These are phyloP conservation scores for Bursaphelenchus okinawaensis DNA, from an alignment of 2,888 invertebrate species.

Conservation along the genomic window DNA sequence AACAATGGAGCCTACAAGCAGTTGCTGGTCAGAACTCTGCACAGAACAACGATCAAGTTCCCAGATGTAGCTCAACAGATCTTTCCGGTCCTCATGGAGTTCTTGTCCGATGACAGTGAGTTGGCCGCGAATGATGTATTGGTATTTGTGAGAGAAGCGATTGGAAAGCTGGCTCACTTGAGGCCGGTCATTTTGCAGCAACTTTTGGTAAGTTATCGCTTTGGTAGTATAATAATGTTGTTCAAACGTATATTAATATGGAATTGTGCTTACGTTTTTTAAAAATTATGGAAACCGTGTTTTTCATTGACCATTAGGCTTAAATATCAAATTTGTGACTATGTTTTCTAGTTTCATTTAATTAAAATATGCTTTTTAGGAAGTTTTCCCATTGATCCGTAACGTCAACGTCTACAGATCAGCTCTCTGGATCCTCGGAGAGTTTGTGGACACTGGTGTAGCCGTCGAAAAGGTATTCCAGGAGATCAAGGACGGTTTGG, in stretches of 20 bases:
- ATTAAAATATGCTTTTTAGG: conserved; percentile 64
- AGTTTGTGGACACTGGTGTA: conserved; percentile 76
- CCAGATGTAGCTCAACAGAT: conserved; percentile 89
- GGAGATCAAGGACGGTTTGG: conserved; percentile 50
- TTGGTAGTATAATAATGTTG: not conserved
- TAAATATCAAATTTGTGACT: not conserved
- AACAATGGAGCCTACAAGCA: conserved; percentile 88
- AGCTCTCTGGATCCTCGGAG: conserved; percentile 93
- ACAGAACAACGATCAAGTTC: conserved; percentile 66
- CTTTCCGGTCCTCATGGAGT: conserved; percentile 84
- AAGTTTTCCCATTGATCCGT: conserved; percentile 78
- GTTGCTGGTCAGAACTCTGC: conserved; percentile 85
- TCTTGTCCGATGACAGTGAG: conserved; percentile 68
- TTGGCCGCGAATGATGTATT: conserved; percentile 87
- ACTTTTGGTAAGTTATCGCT: conserved; percentile 37
- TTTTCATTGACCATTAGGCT: not conserved
- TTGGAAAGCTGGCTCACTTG: conserved; percentile 80
- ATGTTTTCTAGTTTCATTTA: not conserved
- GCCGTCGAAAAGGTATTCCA: conserved; percentile 40
- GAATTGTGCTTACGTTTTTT: not conserved
- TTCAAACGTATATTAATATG: not conserved
- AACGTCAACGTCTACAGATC: conserved; percentile 86
- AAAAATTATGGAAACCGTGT: not conserved
- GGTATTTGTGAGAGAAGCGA: conserved; percentile 89
- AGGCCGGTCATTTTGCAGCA: conserved; percentile 70